Evolutionary conservation across 1,140 invertebrate species (phyloP).

Genomic region (Adoxophyes honmai): DNA sequence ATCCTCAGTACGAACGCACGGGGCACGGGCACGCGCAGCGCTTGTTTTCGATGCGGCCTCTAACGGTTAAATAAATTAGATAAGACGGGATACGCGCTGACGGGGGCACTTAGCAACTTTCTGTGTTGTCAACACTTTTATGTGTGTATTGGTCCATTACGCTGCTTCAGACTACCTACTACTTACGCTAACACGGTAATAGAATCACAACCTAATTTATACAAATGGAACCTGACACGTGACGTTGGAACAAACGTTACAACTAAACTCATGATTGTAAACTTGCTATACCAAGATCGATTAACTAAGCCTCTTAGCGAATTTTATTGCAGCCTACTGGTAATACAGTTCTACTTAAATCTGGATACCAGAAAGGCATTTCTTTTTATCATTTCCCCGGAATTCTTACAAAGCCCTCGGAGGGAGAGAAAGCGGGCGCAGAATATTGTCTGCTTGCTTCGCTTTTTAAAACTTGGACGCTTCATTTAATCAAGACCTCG

Average conservation of each 20-base stretch:
- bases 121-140: constrained; percentile 48
- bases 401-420: constrained; percentile 30
- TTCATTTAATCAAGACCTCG: constrained; percentile 43
- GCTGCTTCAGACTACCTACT: constrained; percentile 19
- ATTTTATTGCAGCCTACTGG: too few relatives aligned
- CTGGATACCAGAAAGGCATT: constrained; percentile 35
- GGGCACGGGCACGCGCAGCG: constrained; percentile 18
- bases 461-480: constrained; percentile 35
- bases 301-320: too few relatives aligned
- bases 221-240: background rate
- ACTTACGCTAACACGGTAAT: constrained; percentile 11
- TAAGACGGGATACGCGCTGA: constrained; percentile 44
- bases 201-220: background rate
- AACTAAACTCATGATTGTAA: too few relatives aligned
- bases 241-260: too few relatives aligned
- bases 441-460: constrained; percentile 30
- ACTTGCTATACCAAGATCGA: too few relatives aligned
- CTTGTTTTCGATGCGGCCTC: constrained; percentile 43
- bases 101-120: constrained; percentile 48
- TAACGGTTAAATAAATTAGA: constrained; percentile 59
- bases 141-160: constrained; percentile 31
- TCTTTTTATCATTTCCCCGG: constrained; percentile 34
- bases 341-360: constrained; percentile 27
- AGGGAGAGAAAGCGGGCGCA: constrained; percentile 20
- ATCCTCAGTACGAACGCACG: constrained; percentile 35